phyloP scores from a whole-genome alignment of 2,888 invertebrate genomes.

The Pandemis cinnamomeana region DNA sequence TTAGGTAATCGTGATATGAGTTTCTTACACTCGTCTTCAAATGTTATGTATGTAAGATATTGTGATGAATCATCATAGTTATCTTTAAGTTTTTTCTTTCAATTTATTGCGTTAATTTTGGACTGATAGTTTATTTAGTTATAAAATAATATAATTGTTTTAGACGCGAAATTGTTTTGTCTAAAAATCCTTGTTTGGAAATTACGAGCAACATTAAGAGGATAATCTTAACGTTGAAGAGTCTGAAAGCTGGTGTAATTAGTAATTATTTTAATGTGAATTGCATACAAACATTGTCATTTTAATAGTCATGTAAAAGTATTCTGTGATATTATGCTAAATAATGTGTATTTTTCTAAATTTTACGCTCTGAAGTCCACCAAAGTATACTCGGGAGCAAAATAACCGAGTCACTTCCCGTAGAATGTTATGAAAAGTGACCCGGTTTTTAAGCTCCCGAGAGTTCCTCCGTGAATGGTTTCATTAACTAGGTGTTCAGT shows the following conservation, averaged over 20 bases:
- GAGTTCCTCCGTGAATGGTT: not conserved
- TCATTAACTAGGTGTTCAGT: not conserved
- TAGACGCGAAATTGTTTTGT: not conserved
- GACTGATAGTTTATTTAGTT: conserved; percentile 18
- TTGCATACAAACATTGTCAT: not conserved
- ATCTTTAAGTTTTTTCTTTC: not conserved
- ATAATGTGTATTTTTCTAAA: conserved; percentile 21
- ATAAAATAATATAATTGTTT: conserved; percentile 3
- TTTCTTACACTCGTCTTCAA: not conserved
- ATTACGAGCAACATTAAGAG: not conserved
- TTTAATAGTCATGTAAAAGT: conserved; percentile 18
- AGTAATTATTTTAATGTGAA: not conserved
- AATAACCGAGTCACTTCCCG: too few relatives aligned
- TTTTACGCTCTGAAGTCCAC: conserved; percentile 1
- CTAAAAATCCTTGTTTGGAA: not conserved
- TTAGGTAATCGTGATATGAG: not conserved
- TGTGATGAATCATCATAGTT: not conserved
- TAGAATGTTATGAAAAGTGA: too few relatives aligned
- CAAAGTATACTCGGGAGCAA: not conserved
- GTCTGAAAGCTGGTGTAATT: not conserved
- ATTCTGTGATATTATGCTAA: conserved; percentile 40
- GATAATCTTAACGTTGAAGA: too few relatives aligned
- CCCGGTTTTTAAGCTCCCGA: too few relatives aligned
- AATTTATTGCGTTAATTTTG: conserved; percentile 9
- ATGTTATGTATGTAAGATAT: not conserved